Conservation (phyloP, 2,797 vertebrate genomes). For the Chloroceryle amazona region DNA sequence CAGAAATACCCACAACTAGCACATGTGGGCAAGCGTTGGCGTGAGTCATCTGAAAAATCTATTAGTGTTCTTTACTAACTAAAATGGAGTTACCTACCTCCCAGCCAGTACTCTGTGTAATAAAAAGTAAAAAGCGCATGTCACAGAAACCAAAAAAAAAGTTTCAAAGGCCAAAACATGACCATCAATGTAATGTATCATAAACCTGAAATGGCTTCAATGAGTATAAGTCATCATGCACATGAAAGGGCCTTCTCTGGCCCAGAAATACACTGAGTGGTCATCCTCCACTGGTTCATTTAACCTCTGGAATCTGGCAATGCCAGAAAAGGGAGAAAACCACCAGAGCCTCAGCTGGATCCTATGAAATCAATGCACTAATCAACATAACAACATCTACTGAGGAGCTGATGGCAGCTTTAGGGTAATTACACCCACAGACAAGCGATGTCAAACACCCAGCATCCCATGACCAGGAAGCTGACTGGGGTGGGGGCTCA, state of each 20-base stretch:
- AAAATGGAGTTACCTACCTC: constrained; percentile 96
- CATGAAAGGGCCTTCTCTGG: not conserved
- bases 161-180: constrained; percentile 74
- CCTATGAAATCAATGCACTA: fast-evolving
- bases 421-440: not conserved
- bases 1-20: constrained; percentile 89
- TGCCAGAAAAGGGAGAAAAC: not conserved
- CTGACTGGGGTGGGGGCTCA: not conserved
- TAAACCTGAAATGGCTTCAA: constrained; percentile 9
- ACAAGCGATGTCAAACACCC: not conserved
- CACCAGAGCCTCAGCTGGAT: not conserved
- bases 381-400: not conserved
- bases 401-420: not conserved
- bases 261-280: not conserved
- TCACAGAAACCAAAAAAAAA: constrained; percentile 79
- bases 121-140: constrained; percentile 91
- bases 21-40: constrained; percentile 94
- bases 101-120: constrained; percentile 99
- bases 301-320: not conserved
- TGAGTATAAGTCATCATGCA: constrained; percentile 7
- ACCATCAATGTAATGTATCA: constrained; percentile 38
- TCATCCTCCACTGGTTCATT: not conserved
- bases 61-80: constrained; percentile 88
- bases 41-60: constrained; percentile 82
- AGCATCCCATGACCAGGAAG: not conserved